Evolutionary conservation across 2,113 vertebrate species (phyloP), one percentile per base, ranked within the genome.

Genomic region (Halichoerus grypus): DNA sequence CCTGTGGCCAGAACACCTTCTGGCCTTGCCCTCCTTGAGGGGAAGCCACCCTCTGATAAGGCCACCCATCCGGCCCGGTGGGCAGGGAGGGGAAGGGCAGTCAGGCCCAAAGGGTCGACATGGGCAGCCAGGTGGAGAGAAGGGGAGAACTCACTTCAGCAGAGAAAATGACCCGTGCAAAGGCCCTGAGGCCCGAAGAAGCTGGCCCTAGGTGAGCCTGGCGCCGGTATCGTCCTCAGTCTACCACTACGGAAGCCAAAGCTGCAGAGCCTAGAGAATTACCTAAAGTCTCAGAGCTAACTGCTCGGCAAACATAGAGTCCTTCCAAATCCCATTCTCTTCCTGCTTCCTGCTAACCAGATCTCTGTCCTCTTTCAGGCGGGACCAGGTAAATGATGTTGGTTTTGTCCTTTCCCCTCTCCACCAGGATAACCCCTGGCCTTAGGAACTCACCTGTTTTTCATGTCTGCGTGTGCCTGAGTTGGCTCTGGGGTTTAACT

Each of bases 401-500:
- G 53, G 7, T 74, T 95, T 74, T 80, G 69, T 63, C 61, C 49
- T 42, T 93, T 91, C n/a, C 39, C 24, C 5, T 69, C 65, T 72
- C 46, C 18, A 86, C 46, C 31, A 19, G 74, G 33, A 42, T 83
- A 57, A 91, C 61, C 85, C 55, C 24, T 28, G 8, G n/a, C 80
- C 67, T 90, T 83, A 55, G 67, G 87, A 84, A 74, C 67, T 65
- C 53, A n/a, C n/a, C 28, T 83, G 46, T 1, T 8, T 55, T 39
- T 72, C 59, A 22, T 33, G 14, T 74, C 39, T 72, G 21, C 53
- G 4, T 39, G 51, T 87, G 33, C 7, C 1, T 77, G n/a, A 69
- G 53, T 33, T 88, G 55, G 16, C 65, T 87, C 94, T 96, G 49
- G 12, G 71, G 8, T 84, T 89, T 82, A 84, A 82, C 31, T 94